A percentile compares a stretch with the other conserved stretches of the same genome.
Evolutionary conservation across 2,113 vertebrate species (phyloP).

Genomic region (Helogale parvula): DNA sequence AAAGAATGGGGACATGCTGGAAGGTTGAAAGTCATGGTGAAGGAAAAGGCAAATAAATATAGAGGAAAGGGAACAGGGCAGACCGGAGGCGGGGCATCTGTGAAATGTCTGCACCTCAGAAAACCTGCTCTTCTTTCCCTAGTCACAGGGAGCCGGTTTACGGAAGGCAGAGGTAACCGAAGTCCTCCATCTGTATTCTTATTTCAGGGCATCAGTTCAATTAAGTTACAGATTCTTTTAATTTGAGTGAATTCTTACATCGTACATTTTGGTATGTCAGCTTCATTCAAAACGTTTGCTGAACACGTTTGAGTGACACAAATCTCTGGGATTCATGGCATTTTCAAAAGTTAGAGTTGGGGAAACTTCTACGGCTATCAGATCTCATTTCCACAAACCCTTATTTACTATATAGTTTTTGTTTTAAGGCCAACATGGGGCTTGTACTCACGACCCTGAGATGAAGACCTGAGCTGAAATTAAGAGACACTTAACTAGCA

Average conservation of each 20-base stretch:
- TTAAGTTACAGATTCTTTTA: neutral
- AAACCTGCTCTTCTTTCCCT: neutral
- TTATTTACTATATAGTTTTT: neutral
- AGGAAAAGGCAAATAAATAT: neutral
- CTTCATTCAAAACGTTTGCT: neutral
- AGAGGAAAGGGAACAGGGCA: neutral
- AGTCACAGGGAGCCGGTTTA: fast-evolving
- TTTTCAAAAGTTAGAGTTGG: neutral
- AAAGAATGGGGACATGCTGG: neutral
- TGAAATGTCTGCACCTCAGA: neutral
- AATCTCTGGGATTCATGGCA: neutral
- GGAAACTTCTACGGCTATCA: neutral
- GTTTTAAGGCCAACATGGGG: too few relatives aligned
- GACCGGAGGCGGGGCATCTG: neutral
- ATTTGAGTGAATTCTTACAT: neutral
- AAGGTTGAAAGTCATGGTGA: neutral
- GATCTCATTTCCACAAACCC: neutral
- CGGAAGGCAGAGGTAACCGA: neutral
- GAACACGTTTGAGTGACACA: neutral
- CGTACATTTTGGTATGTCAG: neutral
- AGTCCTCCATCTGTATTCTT: neutral
- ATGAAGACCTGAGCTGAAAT: too few relatives aligned
- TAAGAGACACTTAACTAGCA: too few relatives aligned
- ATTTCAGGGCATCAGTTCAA: neutral
- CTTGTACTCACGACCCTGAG: too few relatives aligned